A percentile compares a stretch with the other conserved stretches of the same genome.
Conservation (phyloP, 2,888 invertebrate species). For the Chymomyza caudatula region DNA sequence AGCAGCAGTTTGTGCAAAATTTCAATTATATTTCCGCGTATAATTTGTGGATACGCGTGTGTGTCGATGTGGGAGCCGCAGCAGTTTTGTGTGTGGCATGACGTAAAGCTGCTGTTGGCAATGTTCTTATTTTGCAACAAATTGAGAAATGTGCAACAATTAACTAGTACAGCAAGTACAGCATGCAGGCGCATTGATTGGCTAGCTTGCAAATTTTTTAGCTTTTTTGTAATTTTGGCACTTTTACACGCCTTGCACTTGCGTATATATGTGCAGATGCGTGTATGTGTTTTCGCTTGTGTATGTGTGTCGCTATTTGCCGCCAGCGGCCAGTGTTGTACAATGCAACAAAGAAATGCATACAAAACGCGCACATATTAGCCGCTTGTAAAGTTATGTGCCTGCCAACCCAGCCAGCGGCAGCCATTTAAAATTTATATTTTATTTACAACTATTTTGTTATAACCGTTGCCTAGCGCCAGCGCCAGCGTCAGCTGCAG, state of each 20-base stretch:
- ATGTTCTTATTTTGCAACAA: too few species aligned
- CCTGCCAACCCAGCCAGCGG: not conserved
- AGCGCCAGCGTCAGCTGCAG: constrained; percentile 15
- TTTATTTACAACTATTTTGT: not conserved
- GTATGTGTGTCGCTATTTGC: not conserved
- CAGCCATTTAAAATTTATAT: not conserved
- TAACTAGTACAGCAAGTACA: too few species aligned
- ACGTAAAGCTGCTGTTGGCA: constrained; percentile 57
- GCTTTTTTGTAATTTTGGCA: constrained; percentile 48
- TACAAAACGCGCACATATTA: not conserved
- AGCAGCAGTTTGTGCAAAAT: constrained; percentile 28
- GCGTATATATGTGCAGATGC: not conserved
- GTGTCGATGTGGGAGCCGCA: constrained; percentile 51
- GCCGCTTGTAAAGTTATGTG: not conserved
- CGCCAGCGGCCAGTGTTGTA: constrained; percentile 37
- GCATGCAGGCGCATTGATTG: constrained; percentile 58
- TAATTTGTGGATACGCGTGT: constrained; percentile 19
- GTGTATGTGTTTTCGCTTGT: not conserved
- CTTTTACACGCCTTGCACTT: constrained; percentile 13
- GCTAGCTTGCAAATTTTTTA: constrained; percentile 29
- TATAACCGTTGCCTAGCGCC: not conserved
- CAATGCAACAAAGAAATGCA: constrained; percentile 25
- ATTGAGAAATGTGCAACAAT: too few species aligned
- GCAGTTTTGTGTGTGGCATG: constrained; percentile 53
- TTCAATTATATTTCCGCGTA: constrained; percentile 60